Evolutionary conservation across 1,140 invertebrate genomes (phyloP).

Genomic region (Latrodectus geometricus): DNA sequence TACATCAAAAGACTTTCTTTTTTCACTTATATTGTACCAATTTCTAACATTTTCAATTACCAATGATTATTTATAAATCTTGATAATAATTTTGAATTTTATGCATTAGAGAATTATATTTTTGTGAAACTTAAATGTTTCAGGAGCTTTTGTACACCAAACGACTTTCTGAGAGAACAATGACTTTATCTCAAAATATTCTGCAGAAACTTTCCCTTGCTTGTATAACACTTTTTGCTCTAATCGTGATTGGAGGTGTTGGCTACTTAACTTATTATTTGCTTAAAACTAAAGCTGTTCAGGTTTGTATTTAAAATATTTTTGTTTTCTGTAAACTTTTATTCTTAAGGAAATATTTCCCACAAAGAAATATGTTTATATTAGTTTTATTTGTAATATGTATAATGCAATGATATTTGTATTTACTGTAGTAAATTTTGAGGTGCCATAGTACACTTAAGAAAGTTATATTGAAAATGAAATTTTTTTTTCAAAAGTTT

Average conservation of each 20-base stretch:
- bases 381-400: no score
- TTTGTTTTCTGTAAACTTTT: neutral
- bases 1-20: no score
- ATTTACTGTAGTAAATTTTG: no score
- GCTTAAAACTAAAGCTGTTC: conserved; percentile 32
- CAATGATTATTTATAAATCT: no score
- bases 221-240: conserved; percentile 16
- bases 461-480: no score
- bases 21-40: no score
- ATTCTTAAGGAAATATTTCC: neutral
- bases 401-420: no score
- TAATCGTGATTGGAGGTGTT: conserved; percentile 17
- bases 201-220: neutral
- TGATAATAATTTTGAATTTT: no score
- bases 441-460: no score
- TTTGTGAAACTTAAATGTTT: neutral
- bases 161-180: neutral
- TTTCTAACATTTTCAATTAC: no score
- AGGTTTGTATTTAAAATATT: conserved; percentile 2
- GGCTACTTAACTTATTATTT: conserved; percentile 42
- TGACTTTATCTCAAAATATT: conserved; percentile 2
- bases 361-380: neutral
- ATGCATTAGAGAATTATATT: no score
- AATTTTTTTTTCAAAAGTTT: no score
- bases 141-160: conserved; percentile 41